Conservation (phyloP, 2,888 invertebrate genomes). For the Siphlonurus alternatus region DNA sequence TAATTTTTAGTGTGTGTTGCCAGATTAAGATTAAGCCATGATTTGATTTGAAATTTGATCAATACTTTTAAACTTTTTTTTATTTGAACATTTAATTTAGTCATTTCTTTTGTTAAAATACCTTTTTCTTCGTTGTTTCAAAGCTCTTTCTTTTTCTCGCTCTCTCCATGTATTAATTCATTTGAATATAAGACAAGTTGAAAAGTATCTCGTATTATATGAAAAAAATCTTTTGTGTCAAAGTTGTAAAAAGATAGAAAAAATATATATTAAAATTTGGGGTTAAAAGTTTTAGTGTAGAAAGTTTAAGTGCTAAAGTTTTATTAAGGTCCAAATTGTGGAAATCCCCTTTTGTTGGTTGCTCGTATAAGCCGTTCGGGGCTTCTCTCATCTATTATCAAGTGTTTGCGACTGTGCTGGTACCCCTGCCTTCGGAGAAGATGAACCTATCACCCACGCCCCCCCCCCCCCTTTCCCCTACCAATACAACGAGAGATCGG, state of each 20-base stretch:
- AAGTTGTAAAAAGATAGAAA: neutral
- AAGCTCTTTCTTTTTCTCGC: neutral
- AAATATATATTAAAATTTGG: neutral
- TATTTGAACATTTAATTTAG: no score
- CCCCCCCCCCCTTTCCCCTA: no score
- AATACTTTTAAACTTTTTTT: no score
- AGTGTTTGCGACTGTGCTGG: neutral
- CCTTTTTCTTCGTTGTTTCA: no score
- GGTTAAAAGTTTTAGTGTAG: neutral
- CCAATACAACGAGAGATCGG: neutral
- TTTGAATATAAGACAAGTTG: neutral
- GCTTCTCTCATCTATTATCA: neutral
- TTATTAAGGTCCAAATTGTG: conserved; percentile 3
- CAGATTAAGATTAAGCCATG: no score
- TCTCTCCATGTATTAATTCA: neutral
- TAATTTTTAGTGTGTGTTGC: no score
- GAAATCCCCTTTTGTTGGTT: neutral
- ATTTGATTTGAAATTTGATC: no score
- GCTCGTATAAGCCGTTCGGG: neutral
- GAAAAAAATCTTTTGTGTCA: neutral
- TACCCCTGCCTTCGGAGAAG: neutral
- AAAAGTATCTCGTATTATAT: neutral
- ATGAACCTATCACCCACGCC: no score
- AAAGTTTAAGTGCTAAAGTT: conserved; percentile 3
- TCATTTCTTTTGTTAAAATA: no score